Evolutionary conservation across 2,888 invertebrate species (phyloP), one percentile per base, ranked within the genome.

Genomic region (Sympetrum striolatum): DNA sequence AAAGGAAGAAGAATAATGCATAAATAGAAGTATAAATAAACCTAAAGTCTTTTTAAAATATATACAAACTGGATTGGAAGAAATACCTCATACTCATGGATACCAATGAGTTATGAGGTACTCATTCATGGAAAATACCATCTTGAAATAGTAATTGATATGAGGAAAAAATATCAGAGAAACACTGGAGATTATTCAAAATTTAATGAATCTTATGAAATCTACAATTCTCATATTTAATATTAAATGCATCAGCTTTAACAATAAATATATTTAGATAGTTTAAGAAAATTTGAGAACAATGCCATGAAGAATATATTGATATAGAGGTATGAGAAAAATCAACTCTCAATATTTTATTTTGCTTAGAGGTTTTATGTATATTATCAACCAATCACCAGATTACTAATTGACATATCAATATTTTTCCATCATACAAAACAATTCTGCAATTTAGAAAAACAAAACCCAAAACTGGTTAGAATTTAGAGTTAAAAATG

Each of bases 1-100:
- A 60, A 86, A 86, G 35, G 58, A 60, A 86, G 25, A 25, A 25
- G 73, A 73, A 73, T 25, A 73, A 73, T 73, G 8, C 14, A 73
- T 73, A 60, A 60, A 60, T 86, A 86, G 58, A 86, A 60, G 64
- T 86, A 86, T 86, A 86, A 86, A 86, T 86, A 86, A 64, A 37
- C 60, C 60, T 86, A 60, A 60, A 86, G 58, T 86, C 86, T 86
- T 86, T 73, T 73, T 14, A 73, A 86, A 60, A n/a, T 60, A 60
- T 86, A 37, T 37, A 86, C 22, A 86, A 37, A 86, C 37, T 37
- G 37, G 60, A 64, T 35, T 37, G 86, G 60, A 39, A 86, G 60
- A 60, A 39, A 31, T 60, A 39, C 60, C 60, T 60, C 86, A 86
- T n/a, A 18, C 6, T 37, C 82, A 82, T 15, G 48, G 6, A 25